Percentiles rank a stretch among this genome's conserved stretches.
Evolutionary conservation across 2,113 vertebrate species (phyloP).

Genomic region (Triplophysa dalaica): DNA sequence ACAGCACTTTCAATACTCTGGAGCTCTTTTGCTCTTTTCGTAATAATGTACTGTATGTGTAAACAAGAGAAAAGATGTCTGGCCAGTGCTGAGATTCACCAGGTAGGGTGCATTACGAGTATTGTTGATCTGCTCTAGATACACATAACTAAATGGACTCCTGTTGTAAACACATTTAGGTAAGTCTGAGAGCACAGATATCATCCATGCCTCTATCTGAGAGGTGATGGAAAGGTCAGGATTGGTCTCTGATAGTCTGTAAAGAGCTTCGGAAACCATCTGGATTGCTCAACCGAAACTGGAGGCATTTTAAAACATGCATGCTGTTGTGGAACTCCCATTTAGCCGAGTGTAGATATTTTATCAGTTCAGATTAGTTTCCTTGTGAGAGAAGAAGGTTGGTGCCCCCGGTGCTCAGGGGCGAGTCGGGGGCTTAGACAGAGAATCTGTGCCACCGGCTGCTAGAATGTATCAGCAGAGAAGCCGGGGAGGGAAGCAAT

Average conservation of each 20-base stretch:
- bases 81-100: background rate
- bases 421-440: constrained; percentile 9
- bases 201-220: background rate
- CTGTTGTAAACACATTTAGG: constrained; percentile 42
- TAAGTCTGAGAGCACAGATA: constrained; percentile 6
- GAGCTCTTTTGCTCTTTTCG: background rate
- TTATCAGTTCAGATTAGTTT: constrained; percentile 34
- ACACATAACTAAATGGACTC: constrained; percentile 39
- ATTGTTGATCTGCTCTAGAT: constrained; percentile 14
- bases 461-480: constrained; percentile 27
- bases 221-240: background rate
- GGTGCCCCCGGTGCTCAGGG: background rate
- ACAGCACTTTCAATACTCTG: constrained; percentile 7
- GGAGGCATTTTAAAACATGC: background rate
- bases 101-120: background rate
- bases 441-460: constrained; percentile 31
- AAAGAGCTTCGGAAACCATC: background rate
- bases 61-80: constrained; percentile 2
- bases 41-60: background rate
- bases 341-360: constrained; percentile 1
- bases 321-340: background rate
- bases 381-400: background rate
- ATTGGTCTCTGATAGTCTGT: background rate
- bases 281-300: background rate
- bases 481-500: constrained; percentile 35